A percentile compares a stretch with the other conserved stretches of the same genome.
These are phyloP conservation scores for Electrona antarctica DNA, from an alignment of 2,113 vertebrate species.

Conservation along the genomic window DNA sequence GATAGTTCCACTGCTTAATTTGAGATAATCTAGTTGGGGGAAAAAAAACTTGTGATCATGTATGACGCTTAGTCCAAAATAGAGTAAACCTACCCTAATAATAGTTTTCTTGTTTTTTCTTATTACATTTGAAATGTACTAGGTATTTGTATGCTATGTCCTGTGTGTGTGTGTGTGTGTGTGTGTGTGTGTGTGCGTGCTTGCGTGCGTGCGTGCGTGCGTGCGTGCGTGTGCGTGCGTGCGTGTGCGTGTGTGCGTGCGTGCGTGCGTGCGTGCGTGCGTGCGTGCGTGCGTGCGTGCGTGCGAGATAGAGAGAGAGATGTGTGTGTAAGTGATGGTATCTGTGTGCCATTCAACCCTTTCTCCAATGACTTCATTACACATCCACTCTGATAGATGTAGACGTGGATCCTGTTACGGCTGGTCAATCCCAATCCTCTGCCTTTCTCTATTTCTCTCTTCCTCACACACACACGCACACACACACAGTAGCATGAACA, in stretches of 20 bases:
- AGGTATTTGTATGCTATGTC: too few relatives aligned
- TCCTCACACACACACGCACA: too few relatives aligned
- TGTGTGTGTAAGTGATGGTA: background rate
- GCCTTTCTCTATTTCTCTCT: background rate
- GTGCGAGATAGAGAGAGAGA: background rate
- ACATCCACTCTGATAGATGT: background rate
- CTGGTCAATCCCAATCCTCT: background rate
- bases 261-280: background rate
- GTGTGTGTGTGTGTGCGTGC: constrained; percentile 6
- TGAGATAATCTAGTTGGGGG: too few relatives aligned
- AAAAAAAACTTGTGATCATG: too few relatives aligned
- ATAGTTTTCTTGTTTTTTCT: too few relatives aligned
- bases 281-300: background rate
- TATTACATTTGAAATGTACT: too few relatives aligned
- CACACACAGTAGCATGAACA: too few relatives aligned
- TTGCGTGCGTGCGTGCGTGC: background rate
- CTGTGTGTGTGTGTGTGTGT: constrained; percentile 11
- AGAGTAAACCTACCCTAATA: too few relatives aligned
- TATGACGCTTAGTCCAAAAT: too few relatives aligned
- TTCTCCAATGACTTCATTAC: background rate
- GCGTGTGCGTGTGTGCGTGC: background rate
- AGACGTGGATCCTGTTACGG: background rate
- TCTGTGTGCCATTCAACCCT: background rate
- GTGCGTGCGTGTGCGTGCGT: constrained; percentile 5
- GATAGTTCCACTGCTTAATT: too few relatives aligned